These are phyloP conservation scores for Hydrophis major DNA, from an alignment of 2,797 vertebrate genomes.

Conservation along the genomic window DNA sequence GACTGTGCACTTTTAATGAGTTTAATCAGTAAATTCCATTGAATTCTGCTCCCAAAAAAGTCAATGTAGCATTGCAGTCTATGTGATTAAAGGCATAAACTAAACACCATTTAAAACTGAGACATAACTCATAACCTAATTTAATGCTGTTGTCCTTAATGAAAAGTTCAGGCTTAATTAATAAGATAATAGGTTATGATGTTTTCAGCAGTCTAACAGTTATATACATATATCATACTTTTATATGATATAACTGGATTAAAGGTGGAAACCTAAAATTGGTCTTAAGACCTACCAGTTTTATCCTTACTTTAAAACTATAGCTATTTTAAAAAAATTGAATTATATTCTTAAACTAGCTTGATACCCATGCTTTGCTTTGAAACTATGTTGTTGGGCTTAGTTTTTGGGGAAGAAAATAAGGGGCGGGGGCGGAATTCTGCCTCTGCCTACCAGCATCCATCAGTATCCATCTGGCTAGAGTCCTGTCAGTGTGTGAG, in stretches of 20 bases:
- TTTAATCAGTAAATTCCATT: neutral
- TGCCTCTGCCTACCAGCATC: too few relatives aligned
- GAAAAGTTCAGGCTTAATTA: constrained; percentile 2
- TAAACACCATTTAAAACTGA: neutral
- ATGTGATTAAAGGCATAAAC: neutral
- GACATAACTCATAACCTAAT: neutral
- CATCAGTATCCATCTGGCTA: too few relatives aligned
- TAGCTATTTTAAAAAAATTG: neutral
- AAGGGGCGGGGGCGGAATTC: too few relatives aligned
- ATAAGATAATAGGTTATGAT: neutral
- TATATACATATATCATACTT: neutral
- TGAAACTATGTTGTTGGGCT: too few relatives aligned
- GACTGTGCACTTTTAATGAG: neutral
- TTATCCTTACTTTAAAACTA: neutral
- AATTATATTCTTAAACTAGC: neutral
- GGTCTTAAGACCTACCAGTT: neutral
- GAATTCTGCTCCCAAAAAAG: neutral
- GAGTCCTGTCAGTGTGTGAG: too few relatives aligned
- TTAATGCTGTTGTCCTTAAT: neutral
- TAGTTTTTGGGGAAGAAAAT: too few relatives aligned
- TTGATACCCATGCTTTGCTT: too few relatives aligned
- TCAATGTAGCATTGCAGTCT: neutral
- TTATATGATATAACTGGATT: neutral
- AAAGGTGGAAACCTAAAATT: neutral
- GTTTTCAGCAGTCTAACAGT: neutral